Conservation (phyloP, 2,888 invertebrate species). For the Poecilobothrus nobilitatus region DNA sequence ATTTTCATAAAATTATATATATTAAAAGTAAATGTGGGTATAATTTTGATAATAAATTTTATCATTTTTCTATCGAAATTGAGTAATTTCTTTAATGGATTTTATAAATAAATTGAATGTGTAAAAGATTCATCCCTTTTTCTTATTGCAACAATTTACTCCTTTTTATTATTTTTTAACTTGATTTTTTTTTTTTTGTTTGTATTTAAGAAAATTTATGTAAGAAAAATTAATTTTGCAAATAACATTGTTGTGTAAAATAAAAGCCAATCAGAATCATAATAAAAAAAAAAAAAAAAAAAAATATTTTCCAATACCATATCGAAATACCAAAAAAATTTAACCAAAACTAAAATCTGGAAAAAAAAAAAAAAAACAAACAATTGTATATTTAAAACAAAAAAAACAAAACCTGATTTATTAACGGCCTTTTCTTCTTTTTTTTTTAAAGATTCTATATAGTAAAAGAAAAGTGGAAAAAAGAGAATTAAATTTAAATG, state of each 20-base stretch:
- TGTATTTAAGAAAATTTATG: neutral
- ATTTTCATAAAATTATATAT: too few relatives aligned
- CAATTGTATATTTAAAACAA: neutral
- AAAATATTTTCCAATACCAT: neutral
- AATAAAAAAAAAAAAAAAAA: neutral
- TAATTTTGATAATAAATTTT: neutral
- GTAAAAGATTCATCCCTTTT: neutral
- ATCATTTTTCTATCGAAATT: neutral
- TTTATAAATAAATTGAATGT: neutral
- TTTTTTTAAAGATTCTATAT: too few relatives aligned
- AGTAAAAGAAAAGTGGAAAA: too few relatives aligned
- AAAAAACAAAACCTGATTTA: neutral
- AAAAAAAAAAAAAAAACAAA: neutral
- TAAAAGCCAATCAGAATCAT: neutral
- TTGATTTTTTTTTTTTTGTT: neutral
- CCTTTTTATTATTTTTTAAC: too few relatives aligned
- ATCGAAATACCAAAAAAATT: too few relatives aligned
- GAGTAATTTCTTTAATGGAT: slow-evolving; percentile 6
- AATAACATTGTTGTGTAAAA: neutral
- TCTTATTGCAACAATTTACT: too few relatives aligned
- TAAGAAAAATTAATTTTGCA: slow-evolving; percentile 1
- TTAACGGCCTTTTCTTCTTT: neutral
- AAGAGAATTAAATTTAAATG: too few relatives aligned
- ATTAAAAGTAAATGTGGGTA: neutral
- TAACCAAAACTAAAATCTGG: neutral